Conservation (phyloP, 2,113 vertebrate species). For the Rhinogobius similis region DNA sequence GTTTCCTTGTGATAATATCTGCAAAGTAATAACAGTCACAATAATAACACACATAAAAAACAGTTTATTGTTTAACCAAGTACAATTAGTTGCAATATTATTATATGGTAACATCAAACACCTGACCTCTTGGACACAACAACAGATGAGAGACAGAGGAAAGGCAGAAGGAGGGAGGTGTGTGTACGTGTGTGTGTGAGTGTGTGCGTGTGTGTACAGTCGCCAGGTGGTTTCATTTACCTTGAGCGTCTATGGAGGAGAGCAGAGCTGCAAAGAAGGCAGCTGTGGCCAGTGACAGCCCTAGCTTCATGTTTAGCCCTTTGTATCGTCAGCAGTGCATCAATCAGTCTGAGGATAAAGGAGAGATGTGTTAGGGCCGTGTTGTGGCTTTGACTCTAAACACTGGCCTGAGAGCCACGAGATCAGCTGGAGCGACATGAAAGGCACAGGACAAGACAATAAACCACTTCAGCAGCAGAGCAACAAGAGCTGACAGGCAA, state of each 20-base stretch:
- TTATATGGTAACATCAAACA: constrained; percentile 26
- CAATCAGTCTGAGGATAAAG: constrained; percentile 82
- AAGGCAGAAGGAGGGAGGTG: constrained; percentile 26
- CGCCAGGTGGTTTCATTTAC: constrained; percentile 78
- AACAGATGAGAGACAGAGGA: constrained; percentile 19
- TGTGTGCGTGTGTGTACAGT: constrained; percentile 19
- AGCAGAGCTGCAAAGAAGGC: constrained; percentile 86
- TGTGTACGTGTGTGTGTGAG: constrained; percentile 19
- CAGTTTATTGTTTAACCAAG: constrained; percentile 64
- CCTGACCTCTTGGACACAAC: constrained; percentile 28
- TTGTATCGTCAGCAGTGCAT: constrained; percentile 86
- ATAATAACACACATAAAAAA: constrained; percentile 40
- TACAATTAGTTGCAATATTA: constrained; percentile 27
- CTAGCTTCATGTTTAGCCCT: constrained; percentile 87
- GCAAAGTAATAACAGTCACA: constrained; percentile 26
- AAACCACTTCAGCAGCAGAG: not conserved
- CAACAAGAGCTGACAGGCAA: not conserved
- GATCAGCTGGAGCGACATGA: not conserved
- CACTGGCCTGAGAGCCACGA: not conserved
- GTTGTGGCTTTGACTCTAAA: not conserved
- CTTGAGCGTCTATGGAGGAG: constrained; percentile 90
- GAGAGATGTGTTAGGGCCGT: constrained; percentile 32
- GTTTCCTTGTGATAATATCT: not conserved
- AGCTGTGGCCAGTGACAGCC: constrained; percentile 82
- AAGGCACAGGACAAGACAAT: not conserved